These are phyloP conservation scores for Pseudorasbora parva DNA, from an alignment of 2,113 vertebrate species.

Conservation along the genomic window DNA sequence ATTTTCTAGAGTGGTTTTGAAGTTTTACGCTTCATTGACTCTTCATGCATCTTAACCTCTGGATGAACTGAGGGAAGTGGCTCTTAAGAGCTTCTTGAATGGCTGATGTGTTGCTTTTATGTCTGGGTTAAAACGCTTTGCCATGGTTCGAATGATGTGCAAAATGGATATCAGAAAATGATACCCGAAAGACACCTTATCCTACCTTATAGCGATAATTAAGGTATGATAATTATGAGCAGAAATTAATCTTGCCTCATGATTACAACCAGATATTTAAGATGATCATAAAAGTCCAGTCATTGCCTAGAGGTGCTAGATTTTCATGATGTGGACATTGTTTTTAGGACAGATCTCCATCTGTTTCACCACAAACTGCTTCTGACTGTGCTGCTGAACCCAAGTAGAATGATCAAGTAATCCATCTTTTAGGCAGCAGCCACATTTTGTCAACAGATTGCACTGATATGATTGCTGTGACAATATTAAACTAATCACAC, in stretches of 20 bases:
- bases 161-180: not conserved
- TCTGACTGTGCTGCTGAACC: not conserved
- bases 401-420: not conserved
- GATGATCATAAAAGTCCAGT: not conserved
- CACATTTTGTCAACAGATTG: conserved; percentile 18
- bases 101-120: conserved; percentile 53
- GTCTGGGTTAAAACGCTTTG: conserved; percentile 20
- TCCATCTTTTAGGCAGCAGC: conserved; percentile 15
- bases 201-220: not conserved
- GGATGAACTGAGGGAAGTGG: conserved; percentile 62
- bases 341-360: conserved; percentile 20
- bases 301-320: conserved; percentile 8
- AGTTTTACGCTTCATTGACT: conserved; percentile 65
- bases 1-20: conserved; percentile 44
- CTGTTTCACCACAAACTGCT: conserved; percentile 34
- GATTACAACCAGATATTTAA: not conserved
- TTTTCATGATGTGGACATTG: conserved; percentile 22
- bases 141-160: conserved; percentile 3
- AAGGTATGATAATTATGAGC: not conserved
- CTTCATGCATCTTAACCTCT: conserved; percentile 59
- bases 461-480: not conserved
- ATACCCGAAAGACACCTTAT: not conserved
- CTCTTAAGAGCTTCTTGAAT: conserved; percentile 30
- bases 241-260: not conserved
- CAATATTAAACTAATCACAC: conserved; percentile 3